phyloP scores from a whole-genome alignment of 2,888 invertebrate genomes.

The Argyresthia albistria region DNA sequence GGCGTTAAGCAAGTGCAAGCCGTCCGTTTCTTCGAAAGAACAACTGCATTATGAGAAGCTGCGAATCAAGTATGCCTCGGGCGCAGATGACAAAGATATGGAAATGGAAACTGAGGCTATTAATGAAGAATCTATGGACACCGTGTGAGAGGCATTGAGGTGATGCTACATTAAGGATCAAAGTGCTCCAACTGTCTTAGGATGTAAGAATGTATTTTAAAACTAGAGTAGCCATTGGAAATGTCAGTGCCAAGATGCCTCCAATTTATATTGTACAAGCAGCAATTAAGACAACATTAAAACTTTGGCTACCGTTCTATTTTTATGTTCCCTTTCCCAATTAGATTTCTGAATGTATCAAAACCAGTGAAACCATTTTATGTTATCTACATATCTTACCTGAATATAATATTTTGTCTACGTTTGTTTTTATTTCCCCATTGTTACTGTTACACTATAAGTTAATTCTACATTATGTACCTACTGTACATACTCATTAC shows the following conservation, averaged over 20 bases:
- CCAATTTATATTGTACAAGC: too few relatives aligned
- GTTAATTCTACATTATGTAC: neutral
- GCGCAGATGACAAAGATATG: slow-evolving; percentile 61
- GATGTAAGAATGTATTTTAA: neutral
- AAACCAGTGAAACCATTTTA: too few relatives aligned
- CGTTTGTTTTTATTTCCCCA: slow-evolving; percentile 14
- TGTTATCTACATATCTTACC: neutral
- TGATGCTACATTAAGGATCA: slow-evolving; percentile 24
- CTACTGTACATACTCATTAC: too few relatives aligned
- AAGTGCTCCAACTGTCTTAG: neutral
- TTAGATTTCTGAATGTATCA: too few relatives aligned
- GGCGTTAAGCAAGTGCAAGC: slow-evolving; percentile 85
- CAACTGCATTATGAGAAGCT: slow-evolving; percentile 83
- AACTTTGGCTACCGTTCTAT: too few relatives aligned
- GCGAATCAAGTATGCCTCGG: slow-evolving; percentile 76
- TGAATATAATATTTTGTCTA: slow-evolving; percentile 24
- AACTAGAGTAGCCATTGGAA: neutral
- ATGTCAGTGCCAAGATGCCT: slow-evolving; percentile 3
- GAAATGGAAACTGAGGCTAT: slow-evolving; percentile 70
- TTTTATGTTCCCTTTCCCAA: too few relatives aligned
- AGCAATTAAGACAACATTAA: too few relatives aligned
- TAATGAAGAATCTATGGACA: slow-evolving; percentile 65
- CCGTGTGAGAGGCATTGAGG: slow-evolving; percentile 43
- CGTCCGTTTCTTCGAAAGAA: slow-evolving; percentile 89
- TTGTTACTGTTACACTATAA: neutral